These are phyloP conservation scores for Mus spicilegus DNA, from an alignment of 2,113 vertebrate species.

Conservation along the genomic window DNA sequence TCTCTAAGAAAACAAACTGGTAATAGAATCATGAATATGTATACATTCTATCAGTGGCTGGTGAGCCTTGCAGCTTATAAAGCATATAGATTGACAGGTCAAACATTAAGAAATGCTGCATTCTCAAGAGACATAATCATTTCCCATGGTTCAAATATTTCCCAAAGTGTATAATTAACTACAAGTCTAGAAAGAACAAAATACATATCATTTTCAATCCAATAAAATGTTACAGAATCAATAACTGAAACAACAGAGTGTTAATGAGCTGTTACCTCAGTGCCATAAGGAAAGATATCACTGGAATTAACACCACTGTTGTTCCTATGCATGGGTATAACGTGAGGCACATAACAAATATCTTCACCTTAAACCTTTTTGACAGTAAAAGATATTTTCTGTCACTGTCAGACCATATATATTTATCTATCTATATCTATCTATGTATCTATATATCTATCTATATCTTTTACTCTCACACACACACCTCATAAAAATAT, in stretches of 20 bases:
- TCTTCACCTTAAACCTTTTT: neutral
- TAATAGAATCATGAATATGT: too few relatives aligned
- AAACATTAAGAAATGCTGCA: neutral
- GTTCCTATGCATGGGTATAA: neutral
- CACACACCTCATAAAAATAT: neutral
- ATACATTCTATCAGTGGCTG: neutral
- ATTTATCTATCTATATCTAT: neutral
- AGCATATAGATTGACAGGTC: neutral
- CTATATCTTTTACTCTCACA: neutral
- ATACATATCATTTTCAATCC: neutral
- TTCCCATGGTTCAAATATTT: neutral
- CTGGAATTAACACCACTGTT: neutral
- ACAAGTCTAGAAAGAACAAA: neutral
- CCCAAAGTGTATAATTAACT: neutral
- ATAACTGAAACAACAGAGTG: neutral
- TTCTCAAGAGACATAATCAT: neutral
- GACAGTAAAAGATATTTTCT: neutral
- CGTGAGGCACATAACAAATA: neutral
- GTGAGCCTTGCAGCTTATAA: accelerated
- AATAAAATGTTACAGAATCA: neutral
- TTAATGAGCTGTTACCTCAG: neutral
- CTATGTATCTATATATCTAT: neutral
- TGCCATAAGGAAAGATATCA: neutral
- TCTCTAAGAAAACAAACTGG: neutral
- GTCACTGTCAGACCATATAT: neutral